Evolutionary conservation across 2,888 invertebrate species (phyloP).

Genomic region (Phlogophora meticulosa): DNA sequence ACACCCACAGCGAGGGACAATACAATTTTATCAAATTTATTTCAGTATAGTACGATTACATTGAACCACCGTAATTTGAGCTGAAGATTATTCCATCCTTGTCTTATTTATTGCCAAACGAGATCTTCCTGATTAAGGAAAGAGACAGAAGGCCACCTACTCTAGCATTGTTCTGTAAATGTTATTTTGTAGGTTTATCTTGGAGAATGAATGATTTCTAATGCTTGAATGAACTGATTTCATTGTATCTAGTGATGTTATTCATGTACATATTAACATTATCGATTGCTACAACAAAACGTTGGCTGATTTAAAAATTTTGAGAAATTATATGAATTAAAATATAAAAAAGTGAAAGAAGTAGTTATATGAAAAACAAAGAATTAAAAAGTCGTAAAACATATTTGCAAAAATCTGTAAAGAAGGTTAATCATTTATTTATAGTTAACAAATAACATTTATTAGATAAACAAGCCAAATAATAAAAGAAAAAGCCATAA

Average conservation of each 20-base stretch:
- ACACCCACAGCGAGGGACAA: slow-evolving; percentile 47
- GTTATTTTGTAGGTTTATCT: slow-evolving; percentile 45
- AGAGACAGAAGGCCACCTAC: slow-evolving; percentile 35
- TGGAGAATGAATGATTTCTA: slow-evolving; percentile 46
- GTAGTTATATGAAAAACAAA: background rate
- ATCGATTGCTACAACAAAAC: background rate
- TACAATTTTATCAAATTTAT: slow-evolving; percentile 27
- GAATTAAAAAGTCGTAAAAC: background rate
- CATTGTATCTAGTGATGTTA: slow-evolving; percentile 53
- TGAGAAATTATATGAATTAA: background rate
- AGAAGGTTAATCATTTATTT: background rate
- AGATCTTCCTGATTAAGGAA: background rate
- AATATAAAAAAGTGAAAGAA: background rate
- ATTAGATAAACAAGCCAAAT: slow-evolving; percentile 24
- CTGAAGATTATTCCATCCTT: slow-evolving; percentile 35
- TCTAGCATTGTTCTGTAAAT: slow-evolving; percentile 16
- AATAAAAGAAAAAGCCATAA: slow-evolving; percentile 12
- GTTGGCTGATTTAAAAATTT: accelerated
- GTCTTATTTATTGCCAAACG: slow-evolving; percentile 20
- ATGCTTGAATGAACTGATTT: slow-evolving; percentile 37
- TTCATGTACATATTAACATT: background rate
- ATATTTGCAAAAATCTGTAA: slow-evolving; percentile 16
- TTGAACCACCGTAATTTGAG: slow-evolving; percentile 19
- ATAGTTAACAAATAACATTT: background rate
- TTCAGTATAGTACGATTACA: slow-evolving; percentile 12